These are phyloP conservation scores for Mesembrinibis cayennensis DNA, from an alignment of 2,113 vertebrate genomes.

Conservation along the genomic window DNA sequence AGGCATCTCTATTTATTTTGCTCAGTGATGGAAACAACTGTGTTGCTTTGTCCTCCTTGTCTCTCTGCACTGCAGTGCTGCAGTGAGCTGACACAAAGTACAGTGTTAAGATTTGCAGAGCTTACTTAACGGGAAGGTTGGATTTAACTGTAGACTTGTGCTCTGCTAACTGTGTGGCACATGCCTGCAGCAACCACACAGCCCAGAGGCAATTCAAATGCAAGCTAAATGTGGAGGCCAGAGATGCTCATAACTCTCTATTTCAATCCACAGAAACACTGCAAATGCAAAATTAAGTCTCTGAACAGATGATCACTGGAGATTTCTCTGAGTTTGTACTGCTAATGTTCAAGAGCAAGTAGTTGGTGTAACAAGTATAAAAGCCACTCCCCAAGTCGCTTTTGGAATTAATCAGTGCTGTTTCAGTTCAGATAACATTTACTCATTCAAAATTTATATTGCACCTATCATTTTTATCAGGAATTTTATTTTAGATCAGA, in stretches of 20 bases:
- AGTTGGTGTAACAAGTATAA: background rate
- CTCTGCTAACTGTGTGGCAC: background rate
- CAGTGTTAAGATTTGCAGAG: constrained; percentile 4
- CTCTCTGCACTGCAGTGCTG: background rate
- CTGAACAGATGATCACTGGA: background rate
- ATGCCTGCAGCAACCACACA: background rate
- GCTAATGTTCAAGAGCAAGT: background rate
- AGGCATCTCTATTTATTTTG: background rate
- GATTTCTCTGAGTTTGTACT: constrained; percentile 18
- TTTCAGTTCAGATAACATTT: background rate
- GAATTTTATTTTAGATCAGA: constrained; percentile 19
- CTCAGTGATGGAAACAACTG: background rate
- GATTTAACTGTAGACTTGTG: background rate
- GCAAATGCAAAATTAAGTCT: constrained; percentile 3
- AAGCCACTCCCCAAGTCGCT: background rate
- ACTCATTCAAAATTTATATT: constrained; percentile 16
- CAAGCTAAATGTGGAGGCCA: background rate
- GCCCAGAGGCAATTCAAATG: background rate
- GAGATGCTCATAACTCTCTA: background rate
- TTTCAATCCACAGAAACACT: background rate
- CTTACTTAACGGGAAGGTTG: background rate
- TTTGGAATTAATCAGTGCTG: background rate
- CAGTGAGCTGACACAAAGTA: background rate
- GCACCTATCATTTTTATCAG: background rate
- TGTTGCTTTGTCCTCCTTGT: background rate